A percentile compares a stretch with the other conserved stretches of the same genome.
These are phyloP conservation scores for Pachydiplax longipennis DNA, from an alignment of 2,888 invertebrate genomes.

Conservation along the genomic window DNA sequence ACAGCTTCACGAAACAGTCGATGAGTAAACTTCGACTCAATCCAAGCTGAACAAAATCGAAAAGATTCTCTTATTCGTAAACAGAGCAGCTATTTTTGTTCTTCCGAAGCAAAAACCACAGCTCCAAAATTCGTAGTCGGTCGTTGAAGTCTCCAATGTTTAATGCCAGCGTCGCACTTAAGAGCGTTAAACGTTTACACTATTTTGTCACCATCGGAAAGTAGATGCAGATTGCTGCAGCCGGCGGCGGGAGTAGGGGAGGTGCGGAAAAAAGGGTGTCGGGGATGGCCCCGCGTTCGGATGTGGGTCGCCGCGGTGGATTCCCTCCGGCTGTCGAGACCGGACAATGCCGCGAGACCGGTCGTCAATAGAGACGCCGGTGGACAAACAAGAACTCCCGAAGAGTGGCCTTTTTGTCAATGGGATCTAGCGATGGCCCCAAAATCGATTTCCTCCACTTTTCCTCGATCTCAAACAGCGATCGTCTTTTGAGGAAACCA, in stretches of 20 bases:
- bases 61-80: background rate
- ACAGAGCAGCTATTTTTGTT: background rate
- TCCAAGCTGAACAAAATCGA: background rate
- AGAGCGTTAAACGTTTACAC: background rate
- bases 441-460: background rate
- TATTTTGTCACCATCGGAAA: background rate
- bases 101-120: background rate
- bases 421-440: background rate
- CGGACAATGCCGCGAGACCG: conserved; percentile 32
- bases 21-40: background rate
- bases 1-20: background rate
- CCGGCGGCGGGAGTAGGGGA: background rate
- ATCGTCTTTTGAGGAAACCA: background rate
- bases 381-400: background rate
- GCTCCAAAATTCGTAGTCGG: background rate
- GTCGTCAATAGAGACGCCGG: conserved; percentile 31
- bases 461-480: background rate
- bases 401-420: background rate
- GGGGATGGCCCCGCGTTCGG: conserved; percentile 14
- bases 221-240: background rate
- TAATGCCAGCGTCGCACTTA: background rate
- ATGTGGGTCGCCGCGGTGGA: conserved; percentile 41
- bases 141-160: conserved; percentile 14
- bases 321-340: conserved; percentile 34
- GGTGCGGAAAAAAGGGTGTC: conserved; percentile 10